Conservation (phyloP, 2,797 vertebrate species). For the Semotilus atromaculatus region DNA sequence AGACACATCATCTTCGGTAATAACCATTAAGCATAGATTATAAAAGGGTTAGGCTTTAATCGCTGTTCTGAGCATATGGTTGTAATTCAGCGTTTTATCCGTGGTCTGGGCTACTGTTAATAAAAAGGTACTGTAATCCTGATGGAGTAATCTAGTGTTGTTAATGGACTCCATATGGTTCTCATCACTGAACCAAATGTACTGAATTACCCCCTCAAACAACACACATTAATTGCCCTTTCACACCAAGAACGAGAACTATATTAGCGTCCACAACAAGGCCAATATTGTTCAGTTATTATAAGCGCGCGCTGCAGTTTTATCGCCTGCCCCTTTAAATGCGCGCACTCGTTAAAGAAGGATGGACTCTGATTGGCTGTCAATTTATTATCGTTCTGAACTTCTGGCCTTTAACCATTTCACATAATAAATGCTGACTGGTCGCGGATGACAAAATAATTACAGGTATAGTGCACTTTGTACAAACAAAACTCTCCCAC, state of each 20-base stretch:
- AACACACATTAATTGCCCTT: background rate
- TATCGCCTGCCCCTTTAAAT: background rate
- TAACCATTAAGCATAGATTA: conserved; percentile 72
- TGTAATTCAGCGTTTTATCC: conserved; percentile 68
- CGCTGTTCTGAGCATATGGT: conserved; percentile 75
- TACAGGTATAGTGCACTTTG: background rate
- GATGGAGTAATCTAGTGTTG: conserved; percentile 26
- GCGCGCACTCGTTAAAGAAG: background rate
- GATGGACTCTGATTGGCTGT: background rate
- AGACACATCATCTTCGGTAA: conserved; percentile 56
- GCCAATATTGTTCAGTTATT: background rate
- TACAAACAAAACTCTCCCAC: background rate
- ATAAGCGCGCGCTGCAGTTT: too few species aligned
- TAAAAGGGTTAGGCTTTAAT: conserved; percentile 71
- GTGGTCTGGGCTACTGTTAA: conserved; percentile 62
- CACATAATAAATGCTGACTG: background rate
- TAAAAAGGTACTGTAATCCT: conserved; percentile 63
- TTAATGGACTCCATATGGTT: conserved; percentile 48
- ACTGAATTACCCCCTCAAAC: background rate
- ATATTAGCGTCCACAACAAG: background rate
- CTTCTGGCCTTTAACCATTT: background rate
- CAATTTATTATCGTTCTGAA: background rate
- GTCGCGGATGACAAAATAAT: background rate
- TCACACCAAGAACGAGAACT: background rate
- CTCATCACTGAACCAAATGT: background rate